Evolutionary conservation across 1,140 invertebrate species (phyloP).

Genomic region (Antheraea pernyi): DNA sequence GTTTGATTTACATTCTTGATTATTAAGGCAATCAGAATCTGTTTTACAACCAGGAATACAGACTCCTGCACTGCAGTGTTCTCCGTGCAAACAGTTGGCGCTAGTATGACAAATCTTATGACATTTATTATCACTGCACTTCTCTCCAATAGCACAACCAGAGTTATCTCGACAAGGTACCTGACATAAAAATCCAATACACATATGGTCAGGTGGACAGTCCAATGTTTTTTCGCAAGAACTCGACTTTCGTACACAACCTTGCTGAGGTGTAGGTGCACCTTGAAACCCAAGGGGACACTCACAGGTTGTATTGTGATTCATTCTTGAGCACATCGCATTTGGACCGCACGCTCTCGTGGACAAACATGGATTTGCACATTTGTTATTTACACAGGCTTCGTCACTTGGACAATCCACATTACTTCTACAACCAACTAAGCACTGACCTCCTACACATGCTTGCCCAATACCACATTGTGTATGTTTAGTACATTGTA

Average conservation of each 20-base stretch:
- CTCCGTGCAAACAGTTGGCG: conserved; percentile 92
- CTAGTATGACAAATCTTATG: conserved; percentile 93
- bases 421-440: conserved; percentile 90
- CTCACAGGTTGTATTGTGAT: conserved; percentile 86
- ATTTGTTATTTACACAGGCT: conserved; percentile 91
- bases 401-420: conserved; percentile 87
- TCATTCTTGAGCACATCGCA: conserved; percentile 86
- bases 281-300: conserved; percentile 92
- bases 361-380: conserved; percentile 89
- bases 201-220: conserved; percentile 87
- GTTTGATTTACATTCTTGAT: conserved; percentile 89
- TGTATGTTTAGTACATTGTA: conserved; percentile 87
- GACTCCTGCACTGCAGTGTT: conserved; percentile 90
- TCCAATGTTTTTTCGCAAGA: conserved; percentile 83
- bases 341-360: conserved; percentile 91
- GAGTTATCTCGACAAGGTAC: conserved; percentile 85
- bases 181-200: conserved; percentile 87
- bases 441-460: conserved; percentile 88
- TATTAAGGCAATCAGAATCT: conserved; percentile 88
- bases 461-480: conserved; percentile 90
- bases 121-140: conserved; percentile 88
- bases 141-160: conserved; percentile 90
- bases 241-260: conserved; percentile 88
- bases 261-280: conserved; percentile 92
- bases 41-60: conserved; percentile 91